Conservation (phyloP, 1,140 invertebrate genomes). For the Bombus polaris region DNA sequence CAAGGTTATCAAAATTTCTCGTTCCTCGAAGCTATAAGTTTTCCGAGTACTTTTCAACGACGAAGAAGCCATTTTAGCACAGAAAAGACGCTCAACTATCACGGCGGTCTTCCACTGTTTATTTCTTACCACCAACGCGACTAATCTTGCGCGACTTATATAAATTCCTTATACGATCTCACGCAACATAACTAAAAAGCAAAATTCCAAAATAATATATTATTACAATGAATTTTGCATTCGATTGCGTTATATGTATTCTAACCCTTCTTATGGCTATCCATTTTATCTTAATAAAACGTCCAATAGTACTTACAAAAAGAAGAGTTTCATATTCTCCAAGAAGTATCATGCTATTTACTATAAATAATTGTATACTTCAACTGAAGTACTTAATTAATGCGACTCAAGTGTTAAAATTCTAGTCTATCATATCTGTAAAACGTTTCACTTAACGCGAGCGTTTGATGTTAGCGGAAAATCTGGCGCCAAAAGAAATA, state of each 20-base stretch:
- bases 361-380: background rate
- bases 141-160: background rate
- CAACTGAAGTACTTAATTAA: background rate
- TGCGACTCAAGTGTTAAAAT: background rate
- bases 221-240: background rate
- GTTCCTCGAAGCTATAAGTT: conserved; percentile 73
- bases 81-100: conserved; percentile 13
- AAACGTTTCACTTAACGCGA: background rate
- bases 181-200: background rate
- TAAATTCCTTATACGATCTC: background rate
- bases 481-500: background rate
- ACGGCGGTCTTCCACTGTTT: conserved; percentile 33
- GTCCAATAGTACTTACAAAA: background rate
- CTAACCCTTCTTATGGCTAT: background rate
- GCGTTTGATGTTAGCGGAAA: background rate
- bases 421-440: background rate
- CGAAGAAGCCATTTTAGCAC: conserved; percentile 67
- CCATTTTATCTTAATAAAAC: background rate
- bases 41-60: conserved; percentile 69
- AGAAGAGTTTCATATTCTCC: background rate
- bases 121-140: background rate
- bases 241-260: background rate
- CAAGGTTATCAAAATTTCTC: conserved; percentile 68
- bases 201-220: background rate
- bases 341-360: background rate